Evolutionary conservation across 1,140 invertebrate genomes (phyloP).

Genomic region (Caenorhabditis elegans): DNA sequence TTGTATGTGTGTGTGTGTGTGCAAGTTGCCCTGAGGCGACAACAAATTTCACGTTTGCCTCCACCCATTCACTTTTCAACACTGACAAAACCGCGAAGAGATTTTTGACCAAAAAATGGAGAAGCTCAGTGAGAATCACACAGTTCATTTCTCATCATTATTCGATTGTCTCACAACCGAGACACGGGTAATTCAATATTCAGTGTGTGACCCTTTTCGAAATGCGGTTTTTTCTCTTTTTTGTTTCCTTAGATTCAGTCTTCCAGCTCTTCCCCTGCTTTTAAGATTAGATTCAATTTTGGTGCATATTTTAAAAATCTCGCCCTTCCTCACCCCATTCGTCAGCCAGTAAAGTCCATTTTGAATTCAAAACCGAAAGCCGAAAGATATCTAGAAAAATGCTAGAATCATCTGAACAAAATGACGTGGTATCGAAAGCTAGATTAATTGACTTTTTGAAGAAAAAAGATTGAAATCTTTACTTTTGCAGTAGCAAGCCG

Average conservation of each 20-base stretch:
- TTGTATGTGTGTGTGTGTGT: neutral
- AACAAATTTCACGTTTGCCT: neutral
- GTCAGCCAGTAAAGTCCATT: no score
- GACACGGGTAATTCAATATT: conserved; percentile 23
- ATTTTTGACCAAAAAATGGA: neutral
- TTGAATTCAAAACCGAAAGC: no score
- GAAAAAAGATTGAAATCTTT: conserved; percentile 11
- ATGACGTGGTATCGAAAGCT: neutral
- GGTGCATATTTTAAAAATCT: neutral
- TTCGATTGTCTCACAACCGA: conserved; percentile 1
- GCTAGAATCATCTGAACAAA: neutral
- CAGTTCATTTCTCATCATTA: conserved; percentile 15
- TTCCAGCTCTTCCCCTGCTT: neutral
- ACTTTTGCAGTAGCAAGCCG: neutral
- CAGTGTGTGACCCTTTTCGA: conserved; percentile 18
- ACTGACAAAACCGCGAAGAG: neutral
- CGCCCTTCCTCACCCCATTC: no score
- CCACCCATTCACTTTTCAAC: neutral
- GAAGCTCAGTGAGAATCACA: neutral
- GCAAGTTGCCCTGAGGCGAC: neutral
- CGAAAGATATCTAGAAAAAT: no score
- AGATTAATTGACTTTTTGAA: neutral
- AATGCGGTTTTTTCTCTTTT: neutral
- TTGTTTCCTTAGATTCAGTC: neutral
- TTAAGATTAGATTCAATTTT: neutral